Base-by-base conservation (phyloP, 1,140 invertebrate species). In the Drosophila bocqueti region DNA sequence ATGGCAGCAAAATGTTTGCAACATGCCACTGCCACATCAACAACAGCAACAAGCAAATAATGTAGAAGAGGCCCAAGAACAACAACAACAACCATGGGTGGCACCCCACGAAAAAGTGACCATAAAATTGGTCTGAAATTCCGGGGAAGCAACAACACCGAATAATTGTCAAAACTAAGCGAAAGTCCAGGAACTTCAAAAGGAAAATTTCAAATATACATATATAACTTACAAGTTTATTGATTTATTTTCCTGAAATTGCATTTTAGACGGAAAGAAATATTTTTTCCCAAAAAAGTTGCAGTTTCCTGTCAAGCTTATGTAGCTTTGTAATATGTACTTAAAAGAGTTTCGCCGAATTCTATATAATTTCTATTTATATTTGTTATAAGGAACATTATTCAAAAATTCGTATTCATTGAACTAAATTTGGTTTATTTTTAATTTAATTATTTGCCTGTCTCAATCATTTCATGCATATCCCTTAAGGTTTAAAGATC, bases 1-100 rank as follows among this genome's bases (percentile, higher is more conserved):
- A 67, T 78, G 76, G 76, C 76, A 79, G 43, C 61, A 83, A 84
- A 65, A 76, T 81, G 76, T 78, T 78, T 78, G 76, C 76, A 78
- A 77, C 74, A 78, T 66, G 76, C 76, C 52, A 66, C 61, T 42
- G 59, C 16, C 46, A 18, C 72, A 76, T 15, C 38, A 29, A 9
- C 31, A 31, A 31, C 29, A 31, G 7, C 29, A 76, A 71, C 46
- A 43, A 62, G 42, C 43, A 75, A 47, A 47, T 47, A 47, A 15
- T 47, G 45, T 24, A 15, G 45, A 69, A 47, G 50, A 54, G 29
- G 29, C 18, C 18, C 24, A 42, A 29, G 24, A 29, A n/a, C 26
- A 29, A 47, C 43, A 74, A 34, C 43, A 76, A 74, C 43, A 66
- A 66, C 54, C 72, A 76, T 45, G 73, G 54, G 54, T 38, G 40